Base-by-base conservation (phyloP, 2,888 invertebrate species). In the Chymomyza fuscimana region DNA sequence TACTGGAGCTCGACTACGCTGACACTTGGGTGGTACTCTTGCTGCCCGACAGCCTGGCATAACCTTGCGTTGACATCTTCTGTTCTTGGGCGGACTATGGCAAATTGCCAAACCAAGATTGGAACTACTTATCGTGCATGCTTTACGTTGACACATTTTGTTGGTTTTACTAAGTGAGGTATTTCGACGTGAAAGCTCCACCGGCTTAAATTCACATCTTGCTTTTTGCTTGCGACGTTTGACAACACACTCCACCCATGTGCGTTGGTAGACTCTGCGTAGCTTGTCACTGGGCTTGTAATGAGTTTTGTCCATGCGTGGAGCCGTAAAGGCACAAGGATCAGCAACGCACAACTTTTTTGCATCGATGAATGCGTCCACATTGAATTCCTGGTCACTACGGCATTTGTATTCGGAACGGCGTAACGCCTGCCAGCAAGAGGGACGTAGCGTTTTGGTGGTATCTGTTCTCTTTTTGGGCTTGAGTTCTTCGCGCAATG, bases 331-430 rank as follows among this genome's bases (percentile, higher is more conserved):
- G 0, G 69, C 63, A 36, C 88, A 85, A 0, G 69, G 69, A 25
- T 74, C 65, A 0, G 0, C 0, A 0, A 78, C 10, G 16, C 84
- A 85, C 2, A 22, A 40, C 29, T 74, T 84, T 0, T 25, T 52
- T 0, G 59, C 40, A 15, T 70, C 29, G 0, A 85, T 68, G 6
- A 86, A 86, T 0, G 72, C 0, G 0, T 70, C 69, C 0, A 86
- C 7, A 15, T 67, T 10, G n/a, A 79, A 76, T 15, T 88, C 87
- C 0, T 76, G 72, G 29, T 84, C 82, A 0, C 80, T 78, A 10
- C 85, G 88, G 25, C 85, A 85, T 12, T 81, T 84, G 66, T 65
- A 85, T 29, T 88, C 87, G 0, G 84, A 68, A 2, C 88, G 78
- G 0, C 88, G 79, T 5, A 81, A 16, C 0, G 85, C 67, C 12